These are phyloP conservation scores for Eulemur mongoz DNA, from an alignment of 2,797 vertebrate species.

Conservation along the genomic window DNA sequence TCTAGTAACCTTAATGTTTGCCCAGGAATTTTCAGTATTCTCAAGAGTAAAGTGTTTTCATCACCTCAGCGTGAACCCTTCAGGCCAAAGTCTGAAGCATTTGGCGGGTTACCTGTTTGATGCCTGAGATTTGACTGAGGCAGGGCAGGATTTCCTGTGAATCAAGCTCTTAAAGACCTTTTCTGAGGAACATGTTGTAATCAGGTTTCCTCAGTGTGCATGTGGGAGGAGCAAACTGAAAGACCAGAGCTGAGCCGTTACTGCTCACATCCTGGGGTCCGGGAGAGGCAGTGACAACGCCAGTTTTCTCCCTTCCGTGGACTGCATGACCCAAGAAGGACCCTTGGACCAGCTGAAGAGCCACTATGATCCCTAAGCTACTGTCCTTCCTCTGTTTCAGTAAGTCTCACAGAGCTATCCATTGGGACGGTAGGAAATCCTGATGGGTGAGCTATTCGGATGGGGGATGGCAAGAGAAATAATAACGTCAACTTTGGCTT, in stretches of 20 bases:
- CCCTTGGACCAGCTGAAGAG: background rate
- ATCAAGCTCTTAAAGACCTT: background rate
- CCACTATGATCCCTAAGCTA: background rate
- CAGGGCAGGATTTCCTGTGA: background rate
- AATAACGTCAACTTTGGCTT: background rate
- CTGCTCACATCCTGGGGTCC: accelerated
- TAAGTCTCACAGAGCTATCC: background rate
- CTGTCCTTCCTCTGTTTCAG: background rate
- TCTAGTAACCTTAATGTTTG: background rate
- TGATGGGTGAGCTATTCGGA: background rate
- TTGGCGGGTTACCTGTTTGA: no score
- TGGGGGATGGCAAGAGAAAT: background rate
- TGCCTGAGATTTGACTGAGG: background rate
- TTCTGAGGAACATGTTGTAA: background rate
- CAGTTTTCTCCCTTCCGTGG: background rate
- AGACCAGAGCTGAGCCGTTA: accelerated
- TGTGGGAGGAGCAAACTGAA: background rate
- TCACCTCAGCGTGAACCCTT: background rate
- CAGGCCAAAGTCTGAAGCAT: background rate
- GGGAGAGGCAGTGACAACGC: accelerated
- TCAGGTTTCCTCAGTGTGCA: background rate
- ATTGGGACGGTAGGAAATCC: accelerated
- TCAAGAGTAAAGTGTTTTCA: background rate
- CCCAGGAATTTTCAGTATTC: background rate
- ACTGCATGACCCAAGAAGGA: background rate